Conservation (phyloP, 2,888 invertebrate species). For the Tachina grossa region DNA sequence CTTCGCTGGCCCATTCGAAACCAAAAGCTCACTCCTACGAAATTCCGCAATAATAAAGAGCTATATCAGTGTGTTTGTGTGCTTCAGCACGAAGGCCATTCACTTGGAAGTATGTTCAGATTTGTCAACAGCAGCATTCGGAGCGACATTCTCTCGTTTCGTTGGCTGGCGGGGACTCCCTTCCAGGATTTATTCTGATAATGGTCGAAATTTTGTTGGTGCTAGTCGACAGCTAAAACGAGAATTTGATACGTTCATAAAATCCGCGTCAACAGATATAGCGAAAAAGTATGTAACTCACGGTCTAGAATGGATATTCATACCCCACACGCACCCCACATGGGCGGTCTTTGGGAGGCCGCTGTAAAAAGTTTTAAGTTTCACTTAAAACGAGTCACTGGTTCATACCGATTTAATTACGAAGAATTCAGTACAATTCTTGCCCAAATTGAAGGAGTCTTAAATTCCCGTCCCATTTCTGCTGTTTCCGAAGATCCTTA, state of each 20-base stretch:
- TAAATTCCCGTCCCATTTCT: too few species aligned
- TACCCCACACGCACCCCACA: neutral
- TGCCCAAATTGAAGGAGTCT: too few species aligned
- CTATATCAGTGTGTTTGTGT: constrained; percentile 1
- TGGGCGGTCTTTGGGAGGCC: neutral
- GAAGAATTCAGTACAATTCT: too few species aligned
- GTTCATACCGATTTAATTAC: too few species aligned
- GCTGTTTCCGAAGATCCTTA: too few species aligned
- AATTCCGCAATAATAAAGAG: constrained; percentile 12
- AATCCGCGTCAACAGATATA: neutral
- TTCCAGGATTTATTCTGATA: constrained; percentile 9
- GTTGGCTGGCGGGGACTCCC: constrained; percentile 38
- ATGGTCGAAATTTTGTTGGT: constrained; percentile 38
- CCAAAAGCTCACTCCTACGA: constrained; percentile 11
- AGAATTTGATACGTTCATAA: constrained; percentile 14
- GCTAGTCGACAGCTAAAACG: constrained; percentile 10
- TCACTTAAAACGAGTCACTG: too few species aligned
- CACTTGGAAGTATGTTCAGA: constrained; percentile 32
- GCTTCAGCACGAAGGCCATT: too few species aligned
- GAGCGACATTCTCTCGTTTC: constrained; percentile 30
- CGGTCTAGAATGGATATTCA: neutral
- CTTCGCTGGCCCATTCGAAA: constrained; percentile 39
- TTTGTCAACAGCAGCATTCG: constrained; percentile 12
- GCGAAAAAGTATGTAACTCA: constrained; percentile 8
- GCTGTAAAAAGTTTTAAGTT: too few species aligned